phyloP scores from a whole-genome alignment of 2,797 vertebrate species.

The Chrysocyon brachyurus region DNA sequence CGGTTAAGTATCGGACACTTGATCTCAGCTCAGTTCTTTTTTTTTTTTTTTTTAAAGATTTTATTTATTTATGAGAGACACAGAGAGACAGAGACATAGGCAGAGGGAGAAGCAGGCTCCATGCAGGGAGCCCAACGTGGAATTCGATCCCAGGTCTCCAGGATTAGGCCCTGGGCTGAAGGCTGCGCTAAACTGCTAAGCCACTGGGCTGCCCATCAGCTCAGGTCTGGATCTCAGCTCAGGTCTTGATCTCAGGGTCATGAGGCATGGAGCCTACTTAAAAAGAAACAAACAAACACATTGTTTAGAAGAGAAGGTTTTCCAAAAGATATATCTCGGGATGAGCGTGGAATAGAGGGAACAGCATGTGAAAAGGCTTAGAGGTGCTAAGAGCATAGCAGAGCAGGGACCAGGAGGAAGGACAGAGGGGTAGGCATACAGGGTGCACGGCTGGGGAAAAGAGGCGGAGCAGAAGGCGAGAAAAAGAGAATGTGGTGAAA shows the following conservation, averaged over 20 bases:
- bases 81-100: no score
- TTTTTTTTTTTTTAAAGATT: no score
- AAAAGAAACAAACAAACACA: not conserved
- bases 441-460: not conserved
- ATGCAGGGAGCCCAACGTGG: no score
- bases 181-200: no score
- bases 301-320: not conserved
- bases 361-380: not conserved
- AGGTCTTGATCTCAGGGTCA: not conserved
- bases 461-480: not conserved
- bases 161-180: no score
- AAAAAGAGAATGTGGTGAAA: not conserved
- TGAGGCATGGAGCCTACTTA: not conserved
- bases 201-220: no score
- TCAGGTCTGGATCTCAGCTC: not conserved
- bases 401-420: not conserved
- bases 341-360: not conserved
- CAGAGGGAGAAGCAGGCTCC: no score
- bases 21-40: no score
- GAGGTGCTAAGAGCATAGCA: not conserved
- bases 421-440: not conserved
- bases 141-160: no score
- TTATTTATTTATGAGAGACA: no score
- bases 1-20: not conserved
- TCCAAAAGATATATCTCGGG: not conserved